A percentile compares a stretch with the other conserved stretches of the same genome.
phyloP scores from a whole-genome alignment of 2,113 vertebrate species.

The Rhadina sibilatrix region DNA sequence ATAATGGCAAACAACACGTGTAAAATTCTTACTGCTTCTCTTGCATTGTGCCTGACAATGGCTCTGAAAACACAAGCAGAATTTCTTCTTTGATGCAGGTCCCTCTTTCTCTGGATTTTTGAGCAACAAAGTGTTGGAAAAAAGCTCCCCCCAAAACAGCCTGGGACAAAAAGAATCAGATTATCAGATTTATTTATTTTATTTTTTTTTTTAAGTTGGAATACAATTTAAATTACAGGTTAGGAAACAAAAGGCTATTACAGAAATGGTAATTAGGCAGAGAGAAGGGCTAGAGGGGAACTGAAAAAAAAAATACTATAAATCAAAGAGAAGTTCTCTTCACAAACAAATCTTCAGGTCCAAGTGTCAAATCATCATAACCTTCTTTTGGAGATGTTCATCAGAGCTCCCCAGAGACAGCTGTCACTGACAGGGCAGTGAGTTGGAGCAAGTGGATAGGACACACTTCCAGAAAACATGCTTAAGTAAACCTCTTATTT shows the following conservation, averaged over 20 bases:
- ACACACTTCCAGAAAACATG: background rate
- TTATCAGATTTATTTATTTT: no score
- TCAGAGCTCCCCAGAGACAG: background rate
- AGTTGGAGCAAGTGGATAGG: background rate
- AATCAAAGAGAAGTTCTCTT: background rate
- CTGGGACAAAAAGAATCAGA: background rate
- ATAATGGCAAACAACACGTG: accelerated
- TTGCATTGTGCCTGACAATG: background rate
- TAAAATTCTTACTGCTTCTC: background rate
- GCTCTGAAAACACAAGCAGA: background rate
- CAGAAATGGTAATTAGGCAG: background rate
- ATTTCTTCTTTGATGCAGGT: background rate
- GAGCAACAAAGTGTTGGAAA: background rate
- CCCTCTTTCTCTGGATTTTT: background rate
- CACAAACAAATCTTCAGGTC: background rate
- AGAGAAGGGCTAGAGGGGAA: background rate
- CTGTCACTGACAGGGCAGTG: accelerated
- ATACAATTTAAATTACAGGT: background rate
- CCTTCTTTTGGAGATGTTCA: background rate
- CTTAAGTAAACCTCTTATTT: background rate
- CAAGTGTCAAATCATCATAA: background rate
- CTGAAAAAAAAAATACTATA: background rate
- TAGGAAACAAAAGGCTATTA: background rate
- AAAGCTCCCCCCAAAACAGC: background rate
- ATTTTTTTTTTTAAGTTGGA: background rate